Base-by-base conservation (phyloP, 2,888 invertebrate species). In the Sphaeridia pumilis region DNA sequence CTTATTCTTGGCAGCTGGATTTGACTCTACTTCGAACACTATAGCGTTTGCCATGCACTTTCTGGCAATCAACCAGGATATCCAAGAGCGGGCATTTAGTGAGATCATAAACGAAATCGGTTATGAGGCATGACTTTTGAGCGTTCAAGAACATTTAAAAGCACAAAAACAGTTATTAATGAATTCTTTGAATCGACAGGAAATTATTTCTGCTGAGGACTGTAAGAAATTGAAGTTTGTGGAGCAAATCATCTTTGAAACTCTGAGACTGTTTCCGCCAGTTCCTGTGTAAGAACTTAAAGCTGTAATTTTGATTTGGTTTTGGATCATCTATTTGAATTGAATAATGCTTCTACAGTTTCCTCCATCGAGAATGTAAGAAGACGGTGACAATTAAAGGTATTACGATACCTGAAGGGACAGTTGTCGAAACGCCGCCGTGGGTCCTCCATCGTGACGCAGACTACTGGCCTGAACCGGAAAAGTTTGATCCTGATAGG, bases 371-470 rank as follows among this genome's bases (percentile, higher is more conserved):
- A 14, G 61, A 62, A 50, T 61, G 61, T 28, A 61, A 59, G 42
- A 61, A 64, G 47, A 64, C 62, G 3, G 59, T 60, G 14, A 62
- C 62, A 0, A 64, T 64, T 17, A 63, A 63, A 35, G 63, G 64
- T 7, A 38, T 63, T 14, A 57, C 58, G 17, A 63, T 64, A 10
- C 64, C 64, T 17, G 56, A 58, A 35, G 63, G 64, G 14, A 58
- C 63, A 1, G 60, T 64, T 21, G 60, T 60, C 0, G 61, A 64
- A 45, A 59, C 60, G 4, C 64, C 64, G 10, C 63, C 63, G 10
- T 64, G 60, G 60, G 52, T 63, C 3, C 45, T 61, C 26, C 62
- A 63, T 25, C 34, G 62, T 17, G 62, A 64, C 43, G 55, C 59
- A 2, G 64, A 64, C 46, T 64, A 64, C 21, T 64, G 62, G 64